Evolutionary conservation across 2,888 invertebrate species (phyloP).

Genomic region (Tetranychus truncatus): DNA sequence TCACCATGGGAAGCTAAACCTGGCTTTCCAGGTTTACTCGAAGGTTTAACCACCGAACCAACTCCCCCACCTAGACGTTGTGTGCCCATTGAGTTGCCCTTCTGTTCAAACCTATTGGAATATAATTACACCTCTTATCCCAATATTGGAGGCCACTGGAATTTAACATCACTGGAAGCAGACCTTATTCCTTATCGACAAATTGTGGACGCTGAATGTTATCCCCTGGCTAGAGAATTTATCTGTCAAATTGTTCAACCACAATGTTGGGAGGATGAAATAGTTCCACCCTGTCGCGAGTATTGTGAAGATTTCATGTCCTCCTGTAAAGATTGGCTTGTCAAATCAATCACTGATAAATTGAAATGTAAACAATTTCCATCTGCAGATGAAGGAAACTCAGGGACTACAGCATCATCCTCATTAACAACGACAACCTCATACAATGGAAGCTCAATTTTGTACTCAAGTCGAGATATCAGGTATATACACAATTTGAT

Average conservation of each 20-base stretch:
- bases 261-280: constrained; percentile 40
- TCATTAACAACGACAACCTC: not conserved
- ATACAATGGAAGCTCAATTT: not conserved
- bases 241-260: constrained; percentile 71
- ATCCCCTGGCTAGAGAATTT: constrained; percentile 67
- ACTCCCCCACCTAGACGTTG: constrained; percentile 27
- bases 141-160: constrained; percentile 51
- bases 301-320: constrained; percentile 67
- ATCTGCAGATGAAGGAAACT: not conserved
- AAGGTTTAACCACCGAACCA: constrained; percentile 25
- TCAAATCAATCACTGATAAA: constrained; percentile 48
- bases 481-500: too few species aligned
- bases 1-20: constrained; percentile 25
- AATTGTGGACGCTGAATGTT: constrained; percentile 74
- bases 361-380: constrained; percentile 62
- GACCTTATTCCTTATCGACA: constrained; percentile 56
- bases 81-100: constrained; percentile 27
- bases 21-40: constrained; percentile 26
- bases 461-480: not conserved
- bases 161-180: constrained; percentile 45
- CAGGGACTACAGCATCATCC: not conserved
- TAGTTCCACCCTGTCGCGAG: constrained; percentile 47
- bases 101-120: constrained; percentile 38
- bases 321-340: constrained; percentile 57
- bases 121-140: constrained; percentile 69